Evolutionary conservation across 2,797 vertebrate genomes (phyloP), one percentile per base, ranked within the genome.

Genomic region (Tadarida brasiliensis): DNA sequence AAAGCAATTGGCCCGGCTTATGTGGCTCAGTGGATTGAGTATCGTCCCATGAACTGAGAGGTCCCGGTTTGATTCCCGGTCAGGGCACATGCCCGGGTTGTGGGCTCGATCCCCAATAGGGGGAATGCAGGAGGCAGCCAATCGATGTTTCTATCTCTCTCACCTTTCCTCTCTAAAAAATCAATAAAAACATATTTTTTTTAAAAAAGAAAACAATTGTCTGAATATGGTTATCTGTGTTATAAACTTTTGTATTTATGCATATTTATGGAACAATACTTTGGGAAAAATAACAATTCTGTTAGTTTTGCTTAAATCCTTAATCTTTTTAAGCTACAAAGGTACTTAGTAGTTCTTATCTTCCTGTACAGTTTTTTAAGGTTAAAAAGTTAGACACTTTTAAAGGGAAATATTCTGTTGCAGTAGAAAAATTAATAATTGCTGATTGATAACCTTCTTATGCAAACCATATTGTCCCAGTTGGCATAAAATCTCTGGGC

Each of bases 221-320:
- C 33, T 91, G 67, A 91, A 47, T 88, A 16, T 95, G 71, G 1
- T 90, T 96, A 95, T 87, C 70, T 89, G 15, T 54, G 12, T 87
- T 84, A 39, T 22, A 7, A 91, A 63, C 24, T 87, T 96, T 91
- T 91, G 24, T 95, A 87, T 93, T 92, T 94, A 61, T 83, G 26
- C 24, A 22, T 91, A 93, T 92, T 96, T 96, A 78, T 96, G 39
- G n/a, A 95, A 10, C 30, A 70, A 8, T 94, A 92, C n/a, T 91
- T 78, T 92, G 59, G 54, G 54, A 14, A 51, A 93, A 87, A 61
- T 68, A 93, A 33, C n/a, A 81, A 83, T 94, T 92, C 56, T 93
- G 30, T 83, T 80, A 93, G 17, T 5, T 51, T 86, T 87, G 22
- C 35, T 59, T 96, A 95, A 95, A 70, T 91, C 33, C 22, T 76